These are phyloP conservation scores for Anorthoa munda DNA, from an alignment of 2,888 invertebrate species.

Conservation along the genomic window DNA sequence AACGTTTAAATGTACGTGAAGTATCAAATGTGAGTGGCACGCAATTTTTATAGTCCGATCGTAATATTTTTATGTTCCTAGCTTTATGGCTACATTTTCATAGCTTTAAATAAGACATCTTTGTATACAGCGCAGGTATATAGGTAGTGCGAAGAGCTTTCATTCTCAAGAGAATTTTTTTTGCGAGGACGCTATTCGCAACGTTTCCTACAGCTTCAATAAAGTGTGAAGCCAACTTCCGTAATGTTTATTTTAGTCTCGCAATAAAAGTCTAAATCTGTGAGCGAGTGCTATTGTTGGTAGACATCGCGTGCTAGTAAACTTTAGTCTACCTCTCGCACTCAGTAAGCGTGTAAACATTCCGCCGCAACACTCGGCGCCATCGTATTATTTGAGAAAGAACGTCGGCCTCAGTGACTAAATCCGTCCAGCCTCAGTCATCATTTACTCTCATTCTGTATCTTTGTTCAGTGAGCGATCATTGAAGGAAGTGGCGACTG, in stretches of 20 bases:
- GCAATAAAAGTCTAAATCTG: conserved; percentile 65
- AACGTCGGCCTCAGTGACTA: conserved; percentile 52
- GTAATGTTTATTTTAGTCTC: conserved; percentile 63
- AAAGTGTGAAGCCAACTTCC: conserved; percentile 56
- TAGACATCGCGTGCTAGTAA: conserved; percentile 64
- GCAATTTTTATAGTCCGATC: conserved; percentile 79
- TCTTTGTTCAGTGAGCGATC: conserved; percentile 48
- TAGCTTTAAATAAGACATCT: conserved; percentile 71
- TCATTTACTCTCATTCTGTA: conserved; percentile 41
- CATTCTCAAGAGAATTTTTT: conserved; percentile 53
- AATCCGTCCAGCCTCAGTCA: conserved; percentile 54
- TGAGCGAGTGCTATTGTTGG: conserved; percentile 60
- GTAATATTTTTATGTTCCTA: conserved; percentile 81
- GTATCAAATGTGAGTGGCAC: conserved; percentile 74
- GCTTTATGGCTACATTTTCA: conserved; percentile 74
- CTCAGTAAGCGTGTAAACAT: conserved; percentile 61
- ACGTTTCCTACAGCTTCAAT: conserved; percentile 47
- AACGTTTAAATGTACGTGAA: conserved; percentile 70
- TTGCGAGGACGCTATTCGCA: conserved; percentile 49
- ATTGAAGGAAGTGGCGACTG: conserved; percentile 43
- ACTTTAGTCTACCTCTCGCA: conserved; percentile 61
- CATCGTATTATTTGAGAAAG: conserved; percentile 63
- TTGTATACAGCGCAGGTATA: conserved; percentile 39
- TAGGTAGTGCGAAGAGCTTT: conserved; percentile 41
- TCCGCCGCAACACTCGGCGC: conserved; percentile 50